These are phyloP conservation scores for Rhincodon typus DNA, from an alignment of 2,797 vertebrate genomes.

Conservation along the genomic window DNA sequence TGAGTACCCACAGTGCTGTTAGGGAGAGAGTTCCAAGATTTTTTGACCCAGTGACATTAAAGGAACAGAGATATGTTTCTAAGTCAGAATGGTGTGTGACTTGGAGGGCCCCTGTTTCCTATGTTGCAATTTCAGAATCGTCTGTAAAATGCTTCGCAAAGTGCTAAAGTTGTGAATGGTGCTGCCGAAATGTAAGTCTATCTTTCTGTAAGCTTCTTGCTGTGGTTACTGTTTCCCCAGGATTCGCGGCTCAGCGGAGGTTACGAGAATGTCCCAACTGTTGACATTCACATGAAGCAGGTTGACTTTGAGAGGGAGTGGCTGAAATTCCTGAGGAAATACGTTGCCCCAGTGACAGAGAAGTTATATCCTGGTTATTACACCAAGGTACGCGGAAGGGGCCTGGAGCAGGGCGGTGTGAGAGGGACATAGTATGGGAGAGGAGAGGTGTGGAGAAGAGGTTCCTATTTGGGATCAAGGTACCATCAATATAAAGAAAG, in stretches of 20 bases:
- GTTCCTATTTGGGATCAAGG: too few relatives aligned
- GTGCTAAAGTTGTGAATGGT: neutral
- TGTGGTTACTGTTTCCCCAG: conserved; percentile 47
- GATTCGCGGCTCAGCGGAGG: conserved; percentile 72
- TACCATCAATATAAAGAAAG: too few relatives aligned
- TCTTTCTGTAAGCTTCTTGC: neutral
- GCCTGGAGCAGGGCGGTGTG: neutral
- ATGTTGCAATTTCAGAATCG: neutral
- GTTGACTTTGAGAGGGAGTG: conserved; percentile 75
- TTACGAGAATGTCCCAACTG: conserved; percentile 79
- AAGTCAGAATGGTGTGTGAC: too few relatives aligned
- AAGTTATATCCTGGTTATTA: conserved; percentile 77
- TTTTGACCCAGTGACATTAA: too few relatives aligned
- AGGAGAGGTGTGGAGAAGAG: too few relatives aligned
- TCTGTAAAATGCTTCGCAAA: neutral
- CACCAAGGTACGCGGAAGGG: conserved; percentile 62
- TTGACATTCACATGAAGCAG: conserved; percentile 85
- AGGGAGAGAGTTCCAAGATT: too few relatives aligned
- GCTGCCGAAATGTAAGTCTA: neutral
- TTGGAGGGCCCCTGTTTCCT: too few relatives aligned
- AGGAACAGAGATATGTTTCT: too few relatives aligned
- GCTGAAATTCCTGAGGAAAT: conserved; percentile 77
- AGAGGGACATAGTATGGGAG: neutral
- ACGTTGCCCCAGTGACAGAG: conserved; percentile 70
- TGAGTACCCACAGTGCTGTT: too few relatives aligned